Base-by-base conservation (phyloP, 1,140 invertebrate genomes). In the Cryptotermes secundus region DNA sequence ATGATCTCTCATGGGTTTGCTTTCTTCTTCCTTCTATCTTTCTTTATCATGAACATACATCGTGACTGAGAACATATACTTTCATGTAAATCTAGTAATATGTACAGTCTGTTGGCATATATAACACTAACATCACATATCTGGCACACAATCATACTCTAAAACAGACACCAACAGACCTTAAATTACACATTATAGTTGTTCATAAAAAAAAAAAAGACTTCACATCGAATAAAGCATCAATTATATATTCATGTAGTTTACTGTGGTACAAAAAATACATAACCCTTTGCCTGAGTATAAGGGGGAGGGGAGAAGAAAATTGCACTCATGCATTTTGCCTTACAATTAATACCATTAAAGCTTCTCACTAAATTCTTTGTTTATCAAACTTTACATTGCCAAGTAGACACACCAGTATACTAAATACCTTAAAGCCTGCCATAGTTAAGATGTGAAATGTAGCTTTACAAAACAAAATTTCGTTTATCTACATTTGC, bases 371-470 rank as follows among this genome's bases (percentile, higher is more conserved):
- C 59, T 72, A 72, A 49, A 49, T 22, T 19, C 45, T 49, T 22
- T 49, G 6, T 4, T 49, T 49, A 19, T 49, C 14, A 49, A 49
- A 49, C 16, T 49, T 16, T 49, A 49, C 14, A 31, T 72, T n/a
- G 31, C 59, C 7, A 26, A 72, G 10, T 31, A 7, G 10, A 31
- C 59, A 31, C 16, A 31, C 31, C 59, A 72, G 59, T 72, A 16
- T 72, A 72, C n/a, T 72, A 9, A 31, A 31, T n/a, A 72, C 16
- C n/a, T 72, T 31, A 14, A 72, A 72, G 59, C n/a, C 31, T 72
- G 59, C 59, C 59, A 72, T n/a, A 72, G 59, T 26, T 72, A 72
- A 72, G 59, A 72, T n/a, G 31, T 72, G 26, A 72, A 72, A 72
- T 72, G 59, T n/a, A n/a, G 59, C 26, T 31, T 59, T 2, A n/a